These are phyloP conservation scores for Anthonomus grandis DNA, from an alignment of 1,140 invertebrate species.

Conservation along the genomic window DNA sequence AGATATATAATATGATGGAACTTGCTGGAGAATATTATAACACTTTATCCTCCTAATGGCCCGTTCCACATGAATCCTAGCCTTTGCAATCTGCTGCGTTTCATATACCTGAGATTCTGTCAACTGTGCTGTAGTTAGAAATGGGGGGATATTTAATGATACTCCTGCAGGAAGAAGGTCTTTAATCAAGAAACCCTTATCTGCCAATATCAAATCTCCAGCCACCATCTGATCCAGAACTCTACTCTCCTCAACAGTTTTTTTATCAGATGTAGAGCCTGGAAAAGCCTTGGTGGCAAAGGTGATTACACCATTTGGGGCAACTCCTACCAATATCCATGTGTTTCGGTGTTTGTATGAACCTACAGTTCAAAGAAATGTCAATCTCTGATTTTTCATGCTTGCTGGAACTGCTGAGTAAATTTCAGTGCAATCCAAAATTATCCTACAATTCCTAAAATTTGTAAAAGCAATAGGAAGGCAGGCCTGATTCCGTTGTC, in stretches of 20 bases:
- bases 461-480: conserved; percentile 26
- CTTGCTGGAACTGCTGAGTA: conserved; percentile 13
- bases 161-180: conserved; percentile 29
- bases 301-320: conserved; percentile 31
- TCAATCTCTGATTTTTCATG: conserved; percentile 25
- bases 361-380: conserved; percentile 28
- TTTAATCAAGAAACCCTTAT: conserved; percentile 33
- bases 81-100: conserved; percentile 26
- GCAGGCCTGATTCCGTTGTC: conserved; percentile 27
- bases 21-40: conserved; percentile 22
- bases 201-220: conserved; percentile 31
- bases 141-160: conserved; percentile 29
- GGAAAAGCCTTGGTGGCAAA: conserved; percentile 29
- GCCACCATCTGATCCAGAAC: conserved; percentile 10
- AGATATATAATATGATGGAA: conserved; percentile 22
- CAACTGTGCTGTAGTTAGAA: conserved; percentile 29
- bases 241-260: conserved; percentile 22
- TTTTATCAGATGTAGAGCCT: conserved; percentile 31
- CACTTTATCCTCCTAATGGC: conserved; percentile 26
- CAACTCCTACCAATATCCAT: conserved; percentile 27
- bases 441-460: conserved; percentile 32
- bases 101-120: conserved; percentile 22
- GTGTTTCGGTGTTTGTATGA: conserved; percentile 28
- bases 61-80: conserved; percentile 27
- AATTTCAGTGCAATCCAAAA: conserved; percentile 33